Evolutionary conservation across 2,113 vertebrate species (phyloP).

Genomic region (Cheirogaleus medius): DNA sequence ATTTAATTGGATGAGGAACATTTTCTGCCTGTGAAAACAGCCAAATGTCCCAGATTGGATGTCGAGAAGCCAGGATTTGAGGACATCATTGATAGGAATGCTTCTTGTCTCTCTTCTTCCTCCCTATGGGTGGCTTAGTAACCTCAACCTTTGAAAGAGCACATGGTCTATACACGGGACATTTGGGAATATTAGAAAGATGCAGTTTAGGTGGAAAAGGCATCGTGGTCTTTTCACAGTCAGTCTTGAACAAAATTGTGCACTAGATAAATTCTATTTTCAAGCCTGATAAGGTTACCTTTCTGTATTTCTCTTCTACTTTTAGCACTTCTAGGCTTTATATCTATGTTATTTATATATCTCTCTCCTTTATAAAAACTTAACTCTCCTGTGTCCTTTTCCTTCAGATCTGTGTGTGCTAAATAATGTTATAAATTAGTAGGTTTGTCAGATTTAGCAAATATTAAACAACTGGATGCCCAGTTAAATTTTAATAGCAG

Average conservation of each 20-base stretch:
- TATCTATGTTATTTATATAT: background rate
- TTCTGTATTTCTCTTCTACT: background rate
- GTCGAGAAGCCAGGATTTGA: slow-evolving; percentile 63
- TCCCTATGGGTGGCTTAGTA: background rate
- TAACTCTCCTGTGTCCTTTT: background rate
- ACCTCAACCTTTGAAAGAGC: background rate
- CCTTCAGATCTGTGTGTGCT: background rate
- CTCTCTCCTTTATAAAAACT: background rate
- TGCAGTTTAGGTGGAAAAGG: background rate
- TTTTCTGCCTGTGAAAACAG: slow-evolving; percentile 77
- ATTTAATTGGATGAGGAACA: slow-evolving; percentile 79
- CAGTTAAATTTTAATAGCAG: background rate
- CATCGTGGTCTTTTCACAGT: background rate
- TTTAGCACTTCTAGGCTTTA: background rate
- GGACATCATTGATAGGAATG: background rate
- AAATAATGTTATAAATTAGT: background rate
- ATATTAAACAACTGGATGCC: background rate
- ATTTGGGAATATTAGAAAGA: background rate
- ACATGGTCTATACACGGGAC: background rate
- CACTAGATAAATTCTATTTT: background rate
- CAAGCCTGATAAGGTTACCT: background rate
- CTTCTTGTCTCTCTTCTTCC: background rate
- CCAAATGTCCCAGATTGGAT: slow-evolving; percentile 74
- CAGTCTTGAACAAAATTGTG: background rate
- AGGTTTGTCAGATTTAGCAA: background rate